Percentiles rank a stretch among this genome's conserved stretches.
Conservation (phyloP, 2,888 invertebrate species). For the Spialia ferax region DNA sequence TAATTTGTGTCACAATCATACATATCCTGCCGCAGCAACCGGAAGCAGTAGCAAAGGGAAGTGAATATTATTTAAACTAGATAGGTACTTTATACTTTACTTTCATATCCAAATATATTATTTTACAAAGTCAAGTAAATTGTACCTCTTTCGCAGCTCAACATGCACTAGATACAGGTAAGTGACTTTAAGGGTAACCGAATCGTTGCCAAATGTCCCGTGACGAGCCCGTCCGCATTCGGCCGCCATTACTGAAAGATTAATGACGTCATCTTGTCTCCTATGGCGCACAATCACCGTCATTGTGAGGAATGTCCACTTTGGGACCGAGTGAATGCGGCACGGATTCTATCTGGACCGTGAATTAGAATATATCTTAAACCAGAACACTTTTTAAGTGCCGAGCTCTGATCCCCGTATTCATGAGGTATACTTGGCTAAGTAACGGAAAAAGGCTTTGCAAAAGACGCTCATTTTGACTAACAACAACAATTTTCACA, state of each 20-base stretch:
- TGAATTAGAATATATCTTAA: conserved; percentile 1
- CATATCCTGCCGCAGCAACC: too few relatives aligned
- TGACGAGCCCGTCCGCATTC: conserved; percentile 65
- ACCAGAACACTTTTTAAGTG: not conserved
- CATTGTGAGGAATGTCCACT: conserved; percentile 30
- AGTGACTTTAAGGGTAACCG: conserved; percentile 50
- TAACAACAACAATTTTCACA: too few relatives aligned
- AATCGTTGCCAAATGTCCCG: conserved; percentile 67
- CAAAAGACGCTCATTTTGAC: too few relatives aligned
- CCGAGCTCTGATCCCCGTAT: too few relatives aligned
- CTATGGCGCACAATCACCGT: conserved; percentile 58
- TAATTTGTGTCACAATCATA: too few relatives aligned
- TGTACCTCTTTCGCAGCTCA: not conserved
- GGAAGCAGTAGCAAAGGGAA: too few relatives aligned
- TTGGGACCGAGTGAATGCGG: conserved; percentile 39
- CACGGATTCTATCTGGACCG: conserved; percentile 4
- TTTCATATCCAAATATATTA: too few relatives aligned
- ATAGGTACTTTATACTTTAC: too few relatives aligned
- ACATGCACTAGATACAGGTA: conserved; percentile 44
- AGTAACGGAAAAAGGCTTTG: too few relatives aligned
- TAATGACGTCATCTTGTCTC: conserved; percentile 78
- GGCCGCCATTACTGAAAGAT: conserved; percentile 75
- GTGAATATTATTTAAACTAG: too few relatives aligned
- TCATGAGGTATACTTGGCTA: too few relatives aligned
- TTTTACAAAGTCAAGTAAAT: not conserved